Percentiles rank a stretch among this genome's conserved stretches.
phyloP scores from a whole-genome alignment of 2,113 vertebrate species.

The Eurystomus gularis region DNA sequence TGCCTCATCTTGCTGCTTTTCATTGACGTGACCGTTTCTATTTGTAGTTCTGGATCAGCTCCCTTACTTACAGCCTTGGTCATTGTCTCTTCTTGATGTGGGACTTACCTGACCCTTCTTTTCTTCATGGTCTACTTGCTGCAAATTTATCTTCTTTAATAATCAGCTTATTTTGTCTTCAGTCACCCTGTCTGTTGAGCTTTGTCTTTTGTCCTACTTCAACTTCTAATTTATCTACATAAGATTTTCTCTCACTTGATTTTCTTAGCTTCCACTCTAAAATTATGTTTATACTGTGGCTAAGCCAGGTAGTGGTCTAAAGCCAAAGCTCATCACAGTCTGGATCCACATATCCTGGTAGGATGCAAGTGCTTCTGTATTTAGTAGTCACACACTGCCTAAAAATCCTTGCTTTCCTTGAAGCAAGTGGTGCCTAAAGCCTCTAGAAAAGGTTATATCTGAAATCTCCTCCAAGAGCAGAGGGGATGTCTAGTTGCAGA shows the following conservation, averaged over 20 bases:
- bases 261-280: background rate
- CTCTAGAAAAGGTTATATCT: background rate
- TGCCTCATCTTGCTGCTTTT: slow-evolving; percentile 1
- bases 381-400: background rate
- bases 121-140: background rate
- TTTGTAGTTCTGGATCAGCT: slow-evolving; percentile 33
- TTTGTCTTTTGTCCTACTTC: background rate
- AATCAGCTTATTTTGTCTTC: background rate
- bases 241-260: background rate
- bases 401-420: background rate
- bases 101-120: background rate
- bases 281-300: background rate
- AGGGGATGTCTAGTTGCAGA: background rate
- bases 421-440: background rate
- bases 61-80: background rate
- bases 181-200: background rate
- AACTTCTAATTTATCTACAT: background rate
- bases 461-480: background rate
- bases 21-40: background rate
- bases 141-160: background rate
- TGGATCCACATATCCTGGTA: background rate
- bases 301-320: background rate
- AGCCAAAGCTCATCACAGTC: background rate
- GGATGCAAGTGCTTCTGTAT: background rate
- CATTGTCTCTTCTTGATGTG: background rate